Conservation (phyloP, 1,140 invertebrate genomes). For the Drosophila nigromelanica region DNA sequence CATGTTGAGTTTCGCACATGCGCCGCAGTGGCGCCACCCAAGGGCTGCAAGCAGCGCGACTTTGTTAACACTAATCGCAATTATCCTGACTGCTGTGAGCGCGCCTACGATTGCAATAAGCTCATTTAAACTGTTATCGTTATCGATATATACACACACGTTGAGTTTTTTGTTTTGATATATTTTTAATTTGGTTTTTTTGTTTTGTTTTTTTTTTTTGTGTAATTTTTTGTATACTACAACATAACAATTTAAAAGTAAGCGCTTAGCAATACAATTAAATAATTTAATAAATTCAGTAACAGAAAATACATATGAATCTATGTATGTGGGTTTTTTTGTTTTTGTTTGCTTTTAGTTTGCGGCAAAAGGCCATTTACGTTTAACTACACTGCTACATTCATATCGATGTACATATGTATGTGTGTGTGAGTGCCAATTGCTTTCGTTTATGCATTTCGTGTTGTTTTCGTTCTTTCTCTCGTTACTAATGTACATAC, state of each 20-base stretch:
- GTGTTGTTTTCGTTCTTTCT: conserved; percentile 5
- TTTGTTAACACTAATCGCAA: conserved; percentile 72
- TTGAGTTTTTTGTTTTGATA: background rate
- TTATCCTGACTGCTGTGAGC: conserved; percentile 75
- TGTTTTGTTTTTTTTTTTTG: conserved; percentile 41
- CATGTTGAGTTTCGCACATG: conserved; percentile 66
- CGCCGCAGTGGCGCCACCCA: conserved; percentile 57
- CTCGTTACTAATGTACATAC: conserved; percentile 19
- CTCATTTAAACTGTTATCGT: conserved; percentile 46
- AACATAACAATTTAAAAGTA: conserved; percentile 81
- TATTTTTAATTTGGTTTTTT: conserved; percentile 5
- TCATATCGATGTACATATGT: background rate
- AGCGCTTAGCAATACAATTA: conserved; percentile 80
- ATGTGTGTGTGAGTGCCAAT: background rate
- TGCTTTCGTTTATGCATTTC: conserved; percentile 8
- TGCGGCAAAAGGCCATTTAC: conserved; percentile 21
- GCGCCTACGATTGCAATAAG: conserved; percentile 64
- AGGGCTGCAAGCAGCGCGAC: conserved; percentile 77
- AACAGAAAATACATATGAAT: conserved; percentile 66
- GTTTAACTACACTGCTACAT: conserved; percentile 13
- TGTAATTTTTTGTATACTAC: conserved; percentile 78
- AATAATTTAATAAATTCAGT: conserved; percentile 83
- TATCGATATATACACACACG: conserved; percentile 7
- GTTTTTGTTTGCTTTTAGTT: conserved; percentile 2
- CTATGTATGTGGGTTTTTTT: conserved; percentile 26